Conservation (phyloP, 1,140 invertebrate species). For the Hyles euphorbiae region DNA sequence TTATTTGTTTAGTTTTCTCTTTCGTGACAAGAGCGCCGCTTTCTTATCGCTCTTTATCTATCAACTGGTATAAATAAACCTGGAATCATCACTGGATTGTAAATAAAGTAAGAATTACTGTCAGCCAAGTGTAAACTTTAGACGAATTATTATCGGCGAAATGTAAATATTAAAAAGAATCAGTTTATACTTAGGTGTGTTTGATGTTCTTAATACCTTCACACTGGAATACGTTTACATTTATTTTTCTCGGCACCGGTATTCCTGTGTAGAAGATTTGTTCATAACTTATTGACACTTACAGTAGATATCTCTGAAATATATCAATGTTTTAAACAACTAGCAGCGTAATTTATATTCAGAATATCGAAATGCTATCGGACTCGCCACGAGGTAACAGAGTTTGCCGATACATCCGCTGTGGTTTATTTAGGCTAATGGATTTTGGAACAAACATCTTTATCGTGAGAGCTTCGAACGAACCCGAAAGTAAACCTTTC, state of each 20-base stretch:
- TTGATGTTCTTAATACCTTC: conserved; percentile 8
- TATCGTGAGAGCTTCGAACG: too few species aligned
- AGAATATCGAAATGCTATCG: too few species aligned
- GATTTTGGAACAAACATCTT: too few species aligned
- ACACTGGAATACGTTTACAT: conserved; percentile 4
- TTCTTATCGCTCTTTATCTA: conserved; percentile 63
- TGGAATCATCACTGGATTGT: conserved; percentile 54
- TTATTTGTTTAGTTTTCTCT: conserved; percentile 68
- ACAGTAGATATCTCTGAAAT: too few species aligned
- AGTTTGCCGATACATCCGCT: too few species aligned
- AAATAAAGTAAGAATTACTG: conserved; percentile 68
- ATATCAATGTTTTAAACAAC: too few species aligned
- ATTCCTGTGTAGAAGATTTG: neutral
- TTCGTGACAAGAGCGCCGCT: conserved; percentile 61
- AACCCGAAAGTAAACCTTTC: conserved; percentile 12
- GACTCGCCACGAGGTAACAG: too few species aligned
- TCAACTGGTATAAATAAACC: conserved; percentile 63
- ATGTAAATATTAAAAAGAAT: conserved; percentile 50
- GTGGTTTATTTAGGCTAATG: too few species aligned
- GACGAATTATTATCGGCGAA: conserved; percentile 49
- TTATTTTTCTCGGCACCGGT: neutral
- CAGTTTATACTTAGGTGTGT: conserved; percentile 15
- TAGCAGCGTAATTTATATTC: too few species aligned
- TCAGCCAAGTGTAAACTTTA: conserved; percentile 52
- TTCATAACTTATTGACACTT: too few species aligned